Percentiles rank a stretch among this genome's conserved stretches.
Evolutionary conservation across 2,888 invertebrate genomes (phyloP).

Genomic region (Cabera pusaria): DNA sequence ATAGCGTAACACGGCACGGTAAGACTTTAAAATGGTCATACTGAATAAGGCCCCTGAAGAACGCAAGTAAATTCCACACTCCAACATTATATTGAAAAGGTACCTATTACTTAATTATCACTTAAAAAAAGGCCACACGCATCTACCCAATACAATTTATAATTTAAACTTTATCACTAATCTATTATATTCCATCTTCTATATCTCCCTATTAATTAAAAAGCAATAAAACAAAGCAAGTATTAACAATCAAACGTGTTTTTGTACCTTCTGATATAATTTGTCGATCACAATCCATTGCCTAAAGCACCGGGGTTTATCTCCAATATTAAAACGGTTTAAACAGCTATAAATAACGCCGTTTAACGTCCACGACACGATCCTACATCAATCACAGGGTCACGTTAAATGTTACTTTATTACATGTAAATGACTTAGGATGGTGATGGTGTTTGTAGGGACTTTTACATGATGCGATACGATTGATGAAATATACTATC

Average conservation of each 20-base stretch:
- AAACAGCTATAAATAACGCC: constrained; percentile 78
- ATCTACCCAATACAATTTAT: too few species aligned
- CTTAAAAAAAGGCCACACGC: too few species aligned
- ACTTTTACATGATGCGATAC: constrained; percentile 12
- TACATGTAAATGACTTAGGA: constrained; percentile 71
- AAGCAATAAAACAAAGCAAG: constrained; percentile 19
- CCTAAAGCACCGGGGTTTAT: constrained; percentile 20
- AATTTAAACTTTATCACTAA: not conserved
- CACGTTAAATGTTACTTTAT: constrained; percentile 70
- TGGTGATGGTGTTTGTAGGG: constrained; percentile 28
- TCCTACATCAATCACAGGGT: constrained; percentile 69
- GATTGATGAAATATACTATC: too few species aligned
- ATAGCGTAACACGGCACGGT: too few species aligned
- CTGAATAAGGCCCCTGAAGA: too few species aligned
- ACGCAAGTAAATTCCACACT: too few species aligned
- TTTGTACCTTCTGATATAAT: constrained; percentile 21
- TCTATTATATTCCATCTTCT: not conserved
- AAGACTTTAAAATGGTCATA: too few species aligned
- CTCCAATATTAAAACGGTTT: constrained; percentile 75
- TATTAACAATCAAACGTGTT: constrained; percentile 29
- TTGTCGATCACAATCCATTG: constrained; percentile 15
- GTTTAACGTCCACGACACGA: constrained; percentile 68
- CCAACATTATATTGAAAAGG: too few species aligned
- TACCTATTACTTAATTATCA: too few species aligned
- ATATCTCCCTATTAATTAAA: constrained; percentile 17